Percentiles rank a stretch among this genome's conserved stretches.
Conservation (phyloP, 1,140 invertebrate species). For the Euura saliciscinereae region DNA sequence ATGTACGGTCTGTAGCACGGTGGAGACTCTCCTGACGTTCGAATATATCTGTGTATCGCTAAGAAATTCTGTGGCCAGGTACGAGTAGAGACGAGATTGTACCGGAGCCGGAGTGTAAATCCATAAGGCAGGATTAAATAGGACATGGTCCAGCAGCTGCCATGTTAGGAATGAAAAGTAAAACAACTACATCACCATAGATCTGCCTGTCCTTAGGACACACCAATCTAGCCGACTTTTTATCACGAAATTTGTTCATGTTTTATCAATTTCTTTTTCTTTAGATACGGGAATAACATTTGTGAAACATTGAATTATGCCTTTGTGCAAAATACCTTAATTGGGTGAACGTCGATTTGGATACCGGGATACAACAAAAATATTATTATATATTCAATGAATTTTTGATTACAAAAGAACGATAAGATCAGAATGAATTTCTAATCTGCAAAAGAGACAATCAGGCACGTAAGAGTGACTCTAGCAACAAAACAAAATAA, state of each 20-base stretch:
- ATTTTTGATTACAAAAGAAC: too few relatives aligned
- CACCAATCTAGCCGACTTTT: conserved; percentile 60
- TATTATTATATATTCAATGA: too few relatives aligned
- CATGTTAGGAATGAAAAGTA: conserved; percentile 80
- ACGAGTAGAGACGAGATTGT: conserved; percentile 96
- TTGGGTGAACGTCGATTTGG: too few relatives aligned
- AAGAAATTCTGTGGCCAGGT: conserved; percentile 96
- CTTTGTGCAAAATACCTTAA: background rate
- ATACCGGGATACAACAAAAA: too few relatives aligned
- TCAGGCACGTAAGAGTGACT: background rate
- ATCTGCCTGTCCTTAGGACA: conserved; percentile 65
- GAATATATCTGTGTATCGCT: conserved; percentile 97
- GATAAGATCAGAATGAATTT: background rate
- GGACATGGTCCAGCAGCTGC: conserved; percentile 97
- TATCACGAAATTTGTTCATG: conserved; percentile 24
- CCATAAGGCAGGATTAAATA: conserved; percentile 99
- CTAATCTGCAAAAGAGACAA: background rate
- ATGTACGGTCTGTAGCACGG: conserved; percentile 97
- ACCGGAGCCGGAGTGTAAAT: conserved; percentile 96
- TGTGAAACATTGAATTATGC: background rate
- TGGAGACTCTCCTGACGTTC: conserved; percentile 94
- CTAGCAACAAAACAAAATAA: background rate
- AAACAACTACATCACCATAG: conserved; percentile 73
- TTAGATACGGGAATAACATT: too few relatives aligned
- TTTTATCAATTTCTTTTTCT: conserved; percentile 14